Conservation (phyloP, 92 coral and sea anemone species). For the Paramuricea clavata region DNA sequence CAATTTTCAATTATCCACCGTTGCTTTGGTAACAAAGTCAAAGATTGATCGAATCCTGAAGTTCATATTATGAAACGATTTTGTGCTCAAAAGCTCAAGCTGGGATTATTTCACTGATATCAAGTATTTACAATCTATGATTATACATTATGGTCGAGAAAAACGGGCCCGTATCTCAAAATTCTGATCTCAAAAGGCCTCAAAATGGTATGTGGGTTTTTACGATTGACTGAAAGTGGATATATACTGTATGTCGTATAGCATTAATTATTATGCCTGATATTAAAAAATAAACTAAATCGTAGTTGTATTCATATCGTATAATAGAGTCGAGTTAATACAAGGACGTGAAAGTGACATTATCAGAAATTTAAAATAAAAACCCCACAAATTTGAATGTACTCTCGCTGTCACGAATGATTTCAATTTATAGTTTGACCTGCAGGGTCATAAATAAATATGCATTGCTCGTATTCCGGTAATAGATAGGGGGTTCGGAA, state of each 20-base stretch:
- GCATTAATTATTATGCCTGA: too few relatives aligned
- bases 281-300: too few relatives aligned
- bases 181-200: not conserved
- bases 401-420: too few relatives aligned
- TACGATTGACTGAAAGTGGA: not conserved
- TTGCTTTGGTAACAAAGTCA: conserved; percentile 36
- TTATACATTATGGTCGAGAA: not conserved
- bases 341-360: too few relatives aligned
- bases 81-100: conserved; percentile 17
- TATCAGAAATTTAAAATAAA: too few relatives aligned
- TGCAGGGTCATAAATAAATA: too few relatives aligned
- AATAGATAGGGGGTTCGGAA: too few relatives aligned
- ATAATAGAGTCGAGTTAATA: too few relatives aligned
- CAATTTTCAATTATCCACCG: not conserved
- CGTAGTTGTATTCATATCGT: too few relatives aligned
- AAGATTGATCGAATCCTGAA: not conserved
- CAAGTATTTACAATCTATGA: not conserved
- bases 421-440: too few relatives aligned
- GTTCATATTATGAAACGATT: conserved; percentile 7
- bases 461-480: too few relatives aligned
- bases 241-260: not conserved
- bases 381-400: too few relatives aligned
- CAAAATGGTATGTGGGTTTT: not conserved
- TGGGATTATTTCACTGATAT: not conserved
- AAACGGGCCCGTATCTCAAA: not conserved